A percentile compares a stretch with the other conserved stretches of the same genome.
These are phyloP conservation scores for Chloroceryle amazona DNA, from an alignment of 2,797 vertebrate species.

Conservation along the genomic window DNA sequence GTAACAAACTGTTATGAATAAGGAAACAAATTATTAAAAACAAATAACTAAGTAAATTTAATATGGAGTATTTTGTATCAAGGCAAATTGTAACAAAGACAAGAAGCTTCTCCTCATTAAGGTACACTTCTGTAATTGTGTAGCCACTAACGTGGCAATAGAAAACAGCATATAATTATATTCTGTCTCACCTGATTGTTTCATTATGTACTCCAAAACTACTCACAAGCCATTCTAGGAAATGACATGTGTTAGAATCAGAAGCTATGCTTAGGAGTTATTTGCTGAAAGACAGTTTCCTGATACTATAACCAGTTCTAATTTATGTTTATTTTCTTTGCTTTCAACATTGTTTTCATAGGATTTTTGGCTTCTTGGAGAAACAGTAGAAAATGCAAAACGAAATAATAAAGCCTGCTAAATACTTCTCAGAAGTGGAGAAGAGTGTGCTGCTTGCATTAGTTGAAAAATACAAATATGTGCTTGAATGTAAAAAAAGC, in stretches of 20 bases:
- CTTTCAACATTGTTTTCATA: slow-evolving; percentile 61
- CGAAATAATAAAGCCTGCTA: slow-evolving; percentile 88
- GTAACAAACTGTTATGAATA: neutral
- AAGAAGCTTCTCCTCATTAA: neutral
- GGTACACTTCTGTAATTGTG: neutral
- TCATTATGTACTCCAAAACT: neutral
- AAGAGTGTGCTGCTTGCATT: slow-evolving; percentile 86
- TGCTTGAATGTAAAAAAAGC: slow-evolving; percentile 86
- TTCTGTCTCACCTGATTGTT: neutral
- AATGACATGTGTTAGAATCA: neutral
- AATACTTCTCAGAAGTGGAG: slow-evolving; percentile 88
- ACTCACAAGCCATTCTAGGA: neutral
- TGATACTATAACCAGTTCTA: slow-evolving; percentile 15
- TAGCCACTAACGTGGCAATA: neutral
- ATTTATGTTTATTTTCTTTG: neutral
- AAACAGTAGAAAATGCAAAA: slow-evolving; percentile 86
- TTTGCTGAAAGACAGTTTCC: neutral
- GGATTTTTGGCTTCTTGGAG: slow-evolving; percentile 70
- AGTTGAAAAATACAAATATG: slow-evolving; percentile 85
- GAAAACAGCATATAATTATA: neutral
- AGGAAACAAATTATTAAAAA: neutral
- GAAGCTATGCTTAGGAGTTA: neutral
- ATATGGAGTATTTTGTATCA: neutral
- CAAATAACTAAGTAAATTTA: neutral
- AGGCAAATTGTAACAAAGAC: neutral